A percentile compares a stretch with the other conserved stretches of the same genome.
Evolutionary conservation across 1,140 invertebrate genomes (phyloP).

Genomic region (Tyrophagus putrescentiae): DNA sequence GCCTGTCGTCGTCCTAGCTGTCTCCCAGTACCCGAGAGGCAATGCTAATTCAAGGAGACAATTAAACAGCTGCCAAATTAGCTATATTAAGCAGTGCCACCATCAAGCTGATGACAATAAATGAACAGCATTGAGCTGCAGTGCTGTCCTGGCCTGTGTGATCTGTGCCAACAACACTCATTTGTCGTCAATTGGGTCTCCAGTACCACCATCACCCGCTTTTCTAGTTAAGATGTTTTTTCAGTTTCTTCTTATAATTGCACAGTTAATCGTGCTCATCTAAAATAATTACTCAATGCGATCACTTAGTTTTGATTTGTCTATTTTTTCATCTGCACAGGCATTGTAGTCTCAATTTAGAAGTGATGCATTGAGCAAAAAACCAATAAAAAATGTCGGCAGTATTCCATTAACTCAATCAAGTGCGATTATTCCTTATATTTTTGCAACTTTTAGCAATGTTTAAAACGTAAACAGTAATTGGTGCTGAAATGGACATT

Average conservation of each 20-base stretch:
- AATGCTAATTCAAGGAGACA: constrained; percentile 9
- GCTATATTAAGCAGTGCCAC: not conserved
- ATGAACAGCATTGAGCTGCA: too few relatives aligned
- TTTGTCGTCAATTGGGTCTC: constrained; percentile 1
- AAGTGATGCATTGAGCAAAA: not conserved
- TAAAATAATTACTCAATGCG: not conserved
- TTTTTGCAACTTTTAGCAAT: too few relatives aligned
- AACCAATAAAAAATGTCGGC: constrained; percentile 4
- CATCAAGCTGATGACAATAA: too few relatives aligned
- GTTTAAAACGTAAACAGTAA: too few relatives aligned
- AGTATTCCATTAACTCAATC: constrained; percentile 3
- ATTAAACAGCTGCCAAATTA: not conserved
- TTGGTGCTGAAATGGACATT: too few relatives aligned
- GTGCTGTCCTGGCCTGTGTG: too few relatives aligned
- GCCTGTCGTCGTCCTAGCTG: not conserved
- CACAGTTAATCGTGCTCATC: not conserved
- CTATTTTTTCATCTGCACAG: not conserved
- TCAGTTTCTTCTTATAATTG: too few relatives aligned
- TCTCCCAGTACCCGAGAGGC: not conserved
- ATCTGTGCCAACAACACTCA: not conserved
- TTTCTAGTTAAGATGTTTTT: too few relatives aligned
- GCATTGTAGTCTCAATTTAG: not conserved
- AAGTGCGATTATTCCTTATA: constrained; percentile 6
- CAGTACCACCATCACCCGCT: constrained; percentile 3
- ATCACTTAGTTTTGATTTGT: not conserved